Base-by-base conservation (phyloP, 2,113 vertebrate species). In the Stigmatopora argus region DNA sequence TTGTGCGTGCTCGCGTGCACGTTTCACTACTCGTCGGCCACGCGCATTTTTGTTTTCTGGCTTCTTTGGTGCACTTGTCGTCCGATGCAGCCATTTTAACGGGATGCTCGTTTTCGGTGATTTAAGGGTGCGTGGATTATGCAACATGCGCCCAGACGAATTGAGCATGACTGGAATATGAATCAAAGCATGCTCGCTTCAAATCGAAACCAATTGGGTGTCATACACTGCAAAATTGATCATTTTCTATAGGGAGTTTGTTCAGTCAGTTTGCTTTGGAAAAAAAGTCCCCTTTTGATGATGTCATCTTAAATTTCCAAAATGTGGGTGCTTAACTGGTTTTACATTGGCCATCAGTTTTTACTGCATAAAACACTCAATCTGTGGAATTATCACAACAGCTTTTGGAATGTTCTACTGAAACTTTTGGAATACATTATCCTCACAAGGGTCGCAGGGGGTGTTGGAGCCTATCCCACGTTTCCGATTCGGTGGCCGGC, bases 1-100 rank as follows among this genome's bases (percentile, higher is more conserved):
- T 56, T 15, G 53, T 55, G 52, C 13, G 51, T 23, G 13, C 19
- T 3, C 45, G 12, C 21, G 12, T 61, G 41, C n/a, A 31, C 65
- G 31, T 34, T 60, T 64, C 19, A 23, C 80, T 70, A 26, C 23
- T 55, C 13, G 73, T 78, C 78, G 82, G 78, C 65, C 77, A 62
- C 69, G 46, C 1, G 41, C 66, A 60, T 69, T 31, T 69, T 74
- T 71, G 11, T 34, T 1, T 62, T 60, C 45, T 68, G 68, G 53
- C 55, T 11, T 0, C 26, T 17, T 44, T 64, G 34, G 18, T 72
- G 65, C 44, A 8, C n/a, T 31, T 51, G 7, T 44, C 2, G 21
- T 49, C n/a, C 1, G 9, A 45, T 52, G 47, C 57, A 64, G 26
- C 18, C 34, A 46, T 64, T 15, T 61, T 46, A 21, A 38, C 19